phyloP scores from a whole-genome alignment of 1,140 invertebrate species.

The Vanessa tameamea region DNA sequence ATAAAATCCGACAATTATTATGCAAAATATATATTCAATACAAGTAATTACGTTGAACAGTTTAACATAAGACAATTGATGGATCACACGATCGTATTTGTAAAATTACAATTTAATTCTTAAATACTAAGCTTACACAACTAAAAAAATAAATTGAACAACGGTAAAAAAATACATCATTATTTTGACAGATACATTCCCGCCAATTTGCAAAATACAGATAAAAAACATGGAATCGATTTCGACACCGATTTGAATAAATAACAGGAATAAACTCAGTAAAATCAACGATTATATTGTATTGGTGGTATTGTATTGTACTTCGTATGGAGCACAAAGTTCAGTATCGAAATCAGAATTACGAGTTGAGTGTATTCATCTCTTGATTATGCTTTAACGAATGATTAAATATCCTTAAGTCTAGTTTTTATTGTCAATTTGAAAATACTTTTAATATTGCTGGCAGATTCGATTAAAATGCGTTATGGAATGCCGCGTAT shows the following conservation, averaged over 20 bases:
- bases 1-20: constrained; percentile 37
- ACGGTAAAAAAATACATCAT: background rate
- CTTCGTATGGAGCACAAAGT: background rate
- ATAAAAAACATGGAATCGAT: background rate
- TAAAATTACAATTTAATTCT: constrained; percentile 18
- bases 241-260: background rate
- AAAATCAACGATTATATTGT: constrained; percentile 11
- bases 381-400: constrained; percentile 17
- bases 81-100: constrained; percentile 6
- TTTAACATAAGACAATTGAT: constrained; percentile 16
- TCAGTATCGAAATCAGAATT: background rate
- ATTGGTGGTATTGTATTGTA: background rate
- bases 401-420: constrained; percentile 5
- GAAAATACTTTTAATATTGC: background rate
- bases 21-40: constrained; percentile 55
- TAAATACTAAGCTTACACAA: background rate
- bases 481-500: background rate
- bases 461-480: constrained; percentile 4
- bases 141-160: background rate
- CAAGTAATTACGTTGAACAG: constrained; percentile 35
- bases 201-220: background rate
- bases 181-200: background rate
- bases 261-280: constrained; percentile 9
- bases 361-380: background rate
- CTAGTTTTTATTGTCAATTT: constrained; percentile 18